Evolutionary conservation across 2,797 vertebrate genomes (phyloP), one percentile per base, ranked within the genome.

Genomic region (Halcyon smyrnensis): DNA sequence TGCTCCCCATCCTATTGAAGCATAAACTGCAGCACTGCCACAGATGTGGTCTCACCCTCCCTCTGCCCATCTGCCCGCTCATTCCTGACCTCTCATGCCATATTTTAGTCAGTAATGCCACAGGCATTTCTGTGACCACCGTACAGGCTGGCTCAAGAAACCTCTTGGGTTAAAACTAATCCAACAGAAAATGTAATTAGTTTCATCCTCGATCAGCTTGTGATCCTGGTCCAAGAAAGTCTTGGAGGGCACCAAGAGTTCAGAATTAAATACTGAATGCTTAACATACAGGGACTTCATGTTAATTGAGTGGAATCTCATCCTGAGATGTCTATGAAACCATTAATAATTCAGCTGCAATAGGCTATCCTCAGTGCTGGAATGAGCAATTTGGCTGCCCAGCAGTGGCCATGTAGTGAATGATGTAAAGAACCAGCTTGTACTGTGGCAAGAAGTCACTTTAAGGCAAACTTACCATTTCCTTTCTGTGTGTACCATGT

Each of bases 181-280:
- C 20, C n/a, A 39, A 28, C 2, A 0, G 23, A 63, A 28, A 15
- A 46, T 4, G 7, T 53, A 10, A 32, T 59, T 54, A 0, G 0
- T 46, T 79, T 84, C n/a, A 16, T 54, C 46, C 17, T 19, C 53
- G 39, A 12, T 37, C 48, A 67, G 11, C 4, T 56, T 79, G 48
- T 30, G n/a, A 73, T 13, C 13, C 67, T 45, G 34, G 10, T 36
- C 65, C 59, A 30, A 57, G 46, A 34, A 81, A 65, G 12, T 6
- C 15, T 43, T 79, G 54, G 53, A 87, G 9, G 9, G 25, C 32
- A 67, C 4, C 6, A 43, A 65, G 13, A 34, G 37, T 36, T 59
- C 15, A 17, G 10, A 15, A 39, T 59, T 45, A 80, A 70, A 63
- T 59, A 24, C 21, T 12, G 16, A 43, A 56, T 27, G 36, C 10